Evolutionary conservation across 2,797 vertebrate species (phyloP).

Genomic region (Paratrypauchen microcephalus): DNA sequence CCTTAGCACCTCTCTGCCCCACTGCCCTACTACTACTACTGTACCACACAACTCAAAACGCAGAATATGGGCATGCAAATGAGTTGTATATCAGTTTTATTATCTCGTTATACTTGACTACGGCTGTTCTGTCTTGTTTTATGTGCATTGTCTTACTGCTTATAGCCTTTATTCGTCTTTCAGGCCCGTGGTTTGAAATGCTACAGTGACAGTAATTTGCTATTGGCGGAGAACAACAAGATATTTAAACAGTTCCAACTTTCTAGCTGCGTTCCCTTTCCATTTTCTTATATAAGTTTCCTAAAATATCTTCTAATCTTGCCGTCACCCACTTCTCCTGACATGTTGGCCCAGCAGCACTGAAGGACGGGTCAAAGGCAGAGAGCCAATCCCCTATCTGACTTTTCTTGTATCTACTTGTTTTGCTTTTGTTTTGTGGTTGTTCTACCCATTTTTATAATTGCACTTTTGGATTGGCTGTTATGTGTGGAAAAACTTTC

Average conservation of each 20-base stretch:
- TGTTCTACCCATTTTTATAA: too few relatives aligned
- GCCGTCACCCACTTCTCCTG: too few relatives aligned
- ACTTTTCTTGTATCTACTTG: too few relatives aligned
- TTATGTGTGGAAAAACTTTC: too few relatives aligned
- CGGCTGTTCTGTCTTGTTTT: background rate
- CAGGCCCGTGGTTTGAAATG: background rate
- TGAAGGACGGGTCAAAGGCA: too few relatives aligned
- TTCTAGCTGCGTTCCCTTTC: too few relatives aligned
- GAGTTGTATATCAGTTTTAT: constrained; percentile 29
- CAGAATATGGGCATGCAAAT: background rate
- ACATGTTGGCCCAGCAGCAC: too few relatives aligned
- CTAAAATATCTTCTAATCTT: too few relatives aligned
- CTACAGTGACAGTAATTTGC: background rate
- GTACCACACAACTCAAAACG: background rate
- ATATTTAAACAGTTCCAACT: background rate
- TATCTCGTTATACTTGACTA: background rate
- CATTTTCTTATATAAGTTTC: too few relatives aligned
- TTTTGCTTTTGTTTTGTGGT: too few relatives aligned
- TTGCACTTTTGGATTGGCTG: too few relatives aligned
- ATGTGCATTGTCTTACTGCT: background rate
- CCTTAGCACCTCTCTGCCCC: constrained; percentile 41
- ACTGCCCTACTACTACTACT: constrained; percentile 20
- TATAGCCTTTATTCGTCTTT: background rate
- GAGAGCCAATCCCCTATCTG: too few relatives aligned
- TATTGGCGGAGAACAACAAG: background rate